These are phyloP conservation scores for Sminthurides aquaticus DNA, from an alignment of 2,888 invertebrate species.

Conservation along the genomic window DNA sequence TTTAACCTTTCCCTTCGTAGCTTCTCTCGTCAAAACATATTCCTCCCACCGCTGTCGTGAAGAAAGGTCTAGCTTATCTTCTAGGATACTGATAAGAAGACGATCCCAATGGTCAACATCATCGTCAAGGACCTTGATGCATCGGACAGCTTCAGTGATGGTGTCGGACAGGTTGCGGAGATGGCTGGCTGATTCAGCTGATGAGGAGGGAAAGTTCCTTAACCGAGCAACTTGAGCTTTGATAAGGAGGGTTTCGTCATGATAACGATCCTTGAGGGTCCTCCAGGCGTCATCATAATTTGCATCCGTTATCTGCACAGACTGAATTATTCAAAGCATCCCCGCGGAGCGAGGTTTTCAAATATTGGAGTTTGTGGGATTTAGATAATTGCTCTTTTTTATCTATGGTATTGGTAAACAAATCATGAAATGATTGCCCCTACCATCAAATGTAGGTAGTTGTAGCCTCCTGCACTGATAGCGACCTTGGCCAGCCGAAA, in stretches of 20 bases:
- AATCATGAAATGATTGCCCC: slow-evolving; percentile 4
- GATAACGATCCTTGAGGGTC: not conserved
- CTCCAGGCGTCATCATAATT: slow-evolving; percentile 2
- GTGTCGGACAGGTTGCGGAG: not conserved
- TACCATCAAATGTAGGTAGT: slow-evolving; percentile 1
- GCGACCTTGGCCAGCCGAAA: too few species aligned
- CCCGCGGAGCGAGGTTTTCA: not conserved
- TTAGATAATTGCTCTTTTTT: not conserved
- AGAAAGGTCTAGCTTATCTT: not conserved
- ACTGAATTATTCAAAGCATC: not conserved
- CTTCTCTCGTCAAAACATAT: not conserved
- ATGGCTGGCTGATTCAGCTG: not conserved
- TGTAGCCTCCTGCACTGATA: too few species aligned
- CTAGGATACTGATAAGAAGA: not conserved
- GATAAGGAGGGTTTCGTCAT: not conserved
- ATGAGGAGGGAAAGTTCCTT: not conserved
- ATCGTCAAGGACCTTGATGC: not conserved
- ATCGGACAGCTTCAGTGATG: not conserved
- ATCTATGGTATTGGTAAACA: not conserved
- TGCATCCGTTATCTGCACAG: slow-evolving; percentile 5
- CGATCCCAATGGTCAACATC: not conserved
- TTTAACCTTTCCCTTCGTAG: not conserved
- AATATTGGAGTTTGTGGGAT: not conserved
- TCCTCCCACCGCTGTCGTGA: not conserved
- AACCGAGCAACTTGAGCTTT: not conserved